Base-by-base conservation (phyloP, 2,888 invertebrate genomes). In the Calameuta idolon region DNA sequence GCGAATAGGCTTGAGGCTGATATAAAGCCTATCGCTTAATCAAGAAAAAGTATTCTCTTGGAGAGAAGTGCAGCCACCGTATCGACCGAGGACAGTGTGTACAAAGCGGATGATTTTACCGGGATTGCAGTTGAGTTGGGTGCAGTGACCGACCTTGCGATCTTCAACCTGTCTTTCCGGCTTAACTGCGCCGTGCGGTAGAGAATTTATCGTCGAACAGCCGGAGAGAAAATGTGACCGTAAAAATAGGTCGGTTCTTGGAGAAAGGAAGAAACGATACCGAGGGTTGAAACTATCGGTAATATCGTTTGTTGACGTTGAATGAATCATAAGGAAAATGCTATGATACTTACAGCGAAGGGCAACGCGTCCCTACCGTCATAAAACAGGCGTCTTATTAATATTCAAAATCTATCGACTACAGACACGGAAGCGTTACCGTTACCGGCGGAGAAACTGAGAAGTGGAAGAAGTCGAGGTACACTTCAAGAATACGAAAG, bases 61-160 rank as follows among this genome's bases (percentile, higher is more conserved):
- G 23, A 55, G 2, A 55, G 55, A 55, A 55, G 55, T 9, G 55
- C 55, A 55, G 55, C 23, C 55, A 55, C 55, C 55, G 15, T 55
- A 55, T 71, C 71, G 71, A 71, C 15, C 71, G 71, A n/a, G 31
- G 71, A 34, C 31, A 34, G 30, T 71, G 23, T 55, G 55, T 55
- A 55, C 55, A 55, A 23, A 55, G 23, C 23, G 23, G 55, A 55
- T 79, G 80, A 81, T 83, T 79, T 83, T 79, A 80, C 37, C 76
- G 76, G 80, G 77, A 81, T 81, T 78, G 82, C 34, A 69, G 75
- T 33, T 75, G 78, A 79, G 76, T 71, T 69, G 86, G 79, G 86
- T 83, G 85, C 86, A 84, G 33, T 82, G 87, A 87, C 87, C 87
- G 87, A 87, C 87, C 87, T 87, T 87, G 87, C 84, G 84, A 87